Conservation (phyloP, 2,113 vertebrate genomes). For the Myrmecobius fasciatus region DNA sequence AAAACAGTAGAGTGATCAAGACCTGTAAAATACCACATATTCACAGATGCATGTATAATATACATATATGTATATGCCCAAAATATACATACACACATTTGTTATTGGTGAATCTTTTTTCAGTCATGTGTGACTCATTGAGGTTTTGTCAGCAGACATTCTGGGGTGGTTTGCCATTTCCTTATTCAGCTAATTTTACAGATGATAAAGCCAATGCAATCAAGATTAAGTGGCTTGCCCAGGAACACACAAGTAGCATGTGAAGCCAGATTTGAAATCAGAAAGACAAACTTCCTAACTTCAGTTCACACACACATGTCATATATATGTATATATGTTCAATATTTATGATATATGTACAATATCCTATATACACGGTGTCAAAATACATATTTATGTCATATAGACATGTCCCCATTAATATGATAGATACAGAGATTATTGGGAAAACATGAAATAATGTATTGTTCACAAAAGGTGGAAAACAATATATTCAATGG, state of each 20-base stretch:
- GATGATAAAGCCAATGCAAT: neutral
- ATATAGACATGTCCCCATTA: neutral
- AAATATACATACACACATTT: no score
- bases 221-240: neutral
- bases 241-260: neutral
- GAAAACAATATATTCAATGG: neutral
- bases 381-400: neutral
- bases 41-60: neutral
- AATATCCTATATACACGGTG: no score
- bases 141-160: constrained; percentile 10
- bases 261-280: neutral
- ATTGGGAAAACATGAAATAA: neutral
- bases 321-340: neutral
- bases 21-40: neutral
- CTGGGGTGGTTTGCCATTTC: neutral
- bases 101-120: neutral
- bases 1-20: neutral
- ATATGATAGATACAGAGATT: neutral
- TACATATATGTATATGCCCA: neutral
- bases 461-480: neutral
- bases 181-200: neutral
- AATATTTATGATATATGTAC: neutral
- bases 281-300: neutral
- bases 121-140: neutral
- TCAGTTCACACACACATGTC: neutral